Evolutionary conservation across 2,797 vertebrate genomes (phyloP), one percentile per base, ranked within the genome.

Genomic region (Arnoldichthys spilopterus): DNA sequence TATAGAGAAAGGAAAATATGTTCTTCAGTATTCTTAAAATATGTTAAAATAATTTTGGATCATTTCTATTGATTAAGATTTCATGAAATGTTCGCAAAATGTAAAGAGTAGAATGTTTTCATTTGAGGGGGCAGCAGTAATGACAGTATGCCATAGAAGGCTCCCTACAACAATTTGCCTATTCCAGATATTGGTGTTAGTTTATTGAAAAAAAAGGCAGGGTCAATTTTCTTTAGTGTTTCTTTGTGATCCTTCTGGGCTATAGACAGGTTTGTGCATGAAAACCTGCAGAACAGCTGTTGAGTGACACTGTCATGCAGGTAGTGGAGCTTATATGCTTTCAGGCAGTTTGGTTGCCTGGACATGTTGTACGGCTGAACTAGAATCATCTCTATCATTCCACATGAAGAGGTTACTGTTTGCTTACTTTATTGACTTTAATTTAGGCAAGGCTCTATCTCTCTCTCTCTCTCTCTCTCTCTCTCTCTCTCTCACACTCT

Each of bases 191-290:
- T 28, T 28, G 4, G 2, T 61, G 43, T 1, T 30, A 30, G 9
- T 70, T 30, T 70, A 18, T 12, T 32, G 47, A 51, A 30, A 5
- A 32, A 11, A 49, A 8, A 16, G 20, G n/a, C n/a, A 30, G 66
- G 34, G 3, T 63, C 6, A 3, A 8, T 54, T 54, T 4, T 30
- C 4, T 30, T 18, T 24, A 22, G 28, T n/a, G 47, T 30, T 53
- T 69, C 43, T 53, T 30, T 24, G 30, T 20, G 8, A 32, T 75
- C 56, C 8, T 20, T 28, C 40, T 66, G 73, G 77, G 72, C 49
- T 34, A 47, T 40, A 43, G 64, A 30, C 84, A 82, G 22, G 84
- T 85, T 83, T 75, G 62, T 83, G 77, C 84, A 72, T 80, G 84
- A 62, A 72, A 75, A 79, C 71, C 79, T 77, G 77, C 61, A 82